A percentile compares a stretch with the other conserved stretches of the same genome.
Evolutionary conservation across 23 tunicate species (phyloP).

Genomic region (Clavelina lepadiformis): DNA sequence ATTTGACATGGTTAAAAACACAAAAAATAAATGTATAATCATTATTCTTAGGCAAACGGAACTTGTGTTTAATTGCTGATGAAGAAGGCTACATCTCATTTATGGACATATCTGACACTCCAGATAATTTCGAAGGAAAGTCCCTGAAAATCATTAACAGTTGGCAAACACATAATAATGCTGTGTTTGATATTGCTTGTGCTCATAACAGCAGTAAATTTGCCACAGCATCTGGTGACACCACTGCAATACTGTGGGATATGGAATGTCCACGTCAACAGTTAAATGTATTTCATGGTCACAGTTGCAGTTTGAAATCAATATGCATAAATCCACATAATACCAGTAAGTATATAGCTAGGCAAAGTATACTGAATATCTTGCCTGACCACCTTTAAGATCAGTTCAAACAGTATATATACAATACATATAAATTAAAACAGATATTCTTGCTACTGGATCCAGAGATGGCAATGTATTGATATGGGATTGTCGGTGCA

Average conservation of each 20-base stretch:
- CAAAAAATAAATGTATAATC: background rate
- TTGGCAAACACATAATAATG: constrained; percentile 57
- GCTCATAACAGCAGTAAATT: constrained; percentile 19
- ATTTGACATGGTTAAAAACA: too few species aligned
- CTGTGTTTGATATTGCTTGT: constrained; percentile 85
- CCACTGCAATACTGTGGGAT: constrained; percentile 84
- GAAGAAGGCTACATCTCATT: constrained; percentile 68
- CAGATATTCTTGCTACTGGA: constrained; percentile 71
- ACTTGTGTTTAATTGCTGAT: constrained; percentile 51
- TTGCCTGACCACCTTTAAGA: too few species aligned
- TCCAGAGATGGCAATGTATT: constrained; percentile 89
- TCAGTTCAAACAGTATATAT: background rate
- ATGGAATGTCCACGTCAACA: constrained; percentile 4
- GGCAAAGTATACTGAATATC: background rate
- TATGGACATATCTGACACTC: constrained; percentile 12
- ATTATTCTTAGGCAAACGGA: background rate
- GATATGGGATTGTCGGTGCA: constrained; percentile 62
- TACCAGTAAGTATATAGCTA: constrained; percentile 23
- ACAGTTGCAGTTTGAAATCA: constrained; percentile 76
- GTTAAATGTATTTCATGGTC: constrained; percentile 33
- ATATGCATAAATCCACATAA: constrained; percentile 34
- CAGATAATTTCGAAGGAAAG: background rate
- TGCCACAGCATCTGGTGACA: constrained; percentile 89
- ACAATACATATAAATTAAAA: background rate
- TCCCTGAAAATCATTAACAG: constrained; percentile 3